Conservation (phyloP, 2,797 vertebrate genomes). For the Myotis vivesi region DNA sequence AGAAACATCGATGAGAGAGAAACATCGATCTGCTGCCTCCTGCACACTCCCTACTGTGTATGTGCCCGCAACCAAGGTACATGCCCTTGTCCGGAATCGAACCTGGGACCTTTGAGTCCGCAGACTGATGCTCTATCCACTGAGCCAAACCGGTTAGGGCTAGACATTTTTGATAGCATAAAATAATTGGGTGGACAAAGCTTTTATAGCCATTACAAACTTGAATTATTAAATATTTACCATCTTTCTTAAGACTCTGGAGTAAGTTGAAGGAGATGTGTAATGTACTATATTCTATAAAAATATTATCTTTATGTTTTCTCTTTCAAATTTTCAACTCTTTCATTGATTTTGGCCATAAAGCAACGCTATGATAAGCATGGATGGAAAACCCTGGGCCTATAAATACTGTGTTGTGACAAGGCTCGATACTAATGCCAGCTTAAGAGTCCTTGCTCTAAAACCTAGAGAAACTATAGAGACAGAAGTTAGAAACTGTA, state of each 20-base stretch:
- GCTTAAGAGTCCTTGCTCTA: neutral
- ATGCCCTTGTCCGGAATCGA: no score
- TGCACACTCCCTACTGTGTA: no score
- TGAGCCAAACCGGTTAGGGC: no score
- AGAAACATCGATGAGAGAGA: no score
- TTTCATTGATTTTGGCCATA: no score
- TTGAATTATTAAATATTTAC: conserved; percentile 14
- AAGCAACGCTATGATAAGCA: neutral
- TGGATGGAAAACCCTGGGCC: neutral
- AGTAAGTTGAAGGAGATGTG: neutral
- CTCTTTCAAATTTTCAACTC: neutral
- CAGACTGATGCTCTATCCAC: no score
- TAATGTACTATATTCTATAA: neutral
- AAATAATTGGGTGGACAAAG: neutral
- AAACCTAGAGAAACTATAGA: neutral
- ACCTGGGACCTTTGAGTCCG: no score
- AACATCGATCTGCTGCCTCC: no score
- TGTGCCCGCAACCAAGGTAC: no score
- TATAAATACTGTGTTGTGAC: neutral
- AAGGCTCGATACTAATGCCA: neutral
- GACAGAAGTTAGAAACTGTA: neutral
- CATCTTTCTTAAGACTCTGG: neutral
- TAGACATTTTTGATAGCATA: neutral
- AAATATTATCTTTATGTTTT: neutral
- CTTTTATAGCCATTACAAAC: neutral